Conservation (phyloP, 2,797 vertebrate species). For the Clarias fuscus region DNA sequence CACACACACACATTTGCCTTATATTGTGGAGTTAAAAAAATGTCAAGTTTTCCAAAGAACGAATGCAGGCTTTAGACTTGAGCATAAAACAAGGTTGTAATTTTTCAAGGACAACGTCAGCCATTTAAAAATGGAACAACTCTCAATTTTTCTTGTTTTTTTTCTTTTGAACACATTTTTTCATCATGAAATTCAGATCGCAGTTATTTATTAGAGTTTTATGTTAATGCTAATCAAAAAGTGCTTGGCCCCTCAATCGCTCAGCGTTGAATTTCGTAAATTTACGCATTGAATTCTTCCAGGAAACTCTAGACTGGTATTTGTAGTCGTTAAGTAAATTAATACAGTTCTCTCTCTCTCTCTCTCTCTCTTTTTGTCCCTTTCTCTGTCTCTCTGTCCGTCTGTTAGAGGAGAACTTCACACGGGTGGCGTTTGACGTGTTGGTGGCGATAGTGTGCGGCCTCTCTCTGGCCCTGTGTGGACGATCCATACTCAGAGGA, state of each 20-base stretch:
- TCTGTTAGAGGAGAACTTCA: conserved; percentile 80
- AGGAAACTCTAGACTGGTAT: not conserved
- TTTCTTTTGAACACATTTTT: not conserved
- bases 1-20: not conserved
- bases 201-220: not conserved
- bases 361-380: not conserved
- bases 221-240: not conserved
- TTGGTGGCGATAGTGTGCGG: conserved; percentile 80
- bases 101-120: too few species aligned
- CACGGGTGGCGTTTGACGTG: conserved; percentile 82
- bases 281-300: not conserved
- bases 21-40: not conserved
- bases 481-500: conserved; percentile 86
- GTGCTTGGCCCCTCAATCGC: not conserved
- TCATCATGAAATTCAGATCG: not conserved
- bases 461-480: conserved; percentile 85
- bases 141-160: not conserved
- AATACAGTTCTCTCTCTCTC: not conserved
- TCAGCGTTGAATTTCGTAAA: not conserved
- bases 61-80: too few species aligned
- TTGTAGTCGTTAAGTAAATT: not conserved
- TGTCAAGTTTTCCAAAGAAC: too few species aligned
- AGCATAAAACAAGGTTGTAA: too few species aligned
- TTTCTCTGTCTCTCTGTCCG: not conserved
- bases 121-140: not conserved